A percentile compares a stretch with the other conserved stretches of the same genome.
Conservation (phyloP, 1,140 invertebrate species). For the Nasonia vitripennis region DNA sequence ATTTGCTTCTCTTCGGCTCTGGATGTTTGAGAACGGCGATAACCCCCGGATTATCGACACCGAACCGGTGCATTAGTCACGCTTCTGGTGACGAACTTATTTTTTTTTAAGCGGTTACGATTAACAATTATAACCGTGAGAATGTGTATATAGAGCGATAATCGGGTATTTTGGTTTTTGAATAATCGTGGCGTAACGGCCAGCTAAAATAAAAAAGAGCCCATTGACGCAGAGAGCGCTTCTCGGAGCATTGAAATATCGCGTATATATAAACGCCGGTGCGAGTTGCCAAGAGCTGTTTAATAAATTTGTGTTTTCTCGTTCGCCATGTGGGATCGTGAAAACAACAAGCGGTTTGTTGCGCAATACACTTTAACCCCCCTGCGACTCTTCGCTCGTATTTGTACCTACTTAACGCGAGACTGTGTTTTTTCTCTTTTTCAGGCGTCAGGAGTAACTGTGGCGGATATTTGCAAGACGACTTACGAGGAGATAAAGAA, state of each 20-base stretch:
- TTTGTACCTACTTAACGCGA: not conserved
- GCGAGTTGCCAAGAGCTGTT: conserved; percentile 14
- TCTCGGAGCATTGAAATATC: not conserved
- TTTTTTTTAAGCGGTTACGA: too few species aligned
- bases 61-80: too few species aligned
- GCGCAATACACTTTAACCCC: not conserved
- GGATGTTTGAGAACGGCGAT: too few species aligned
- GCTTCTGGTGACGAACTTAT: not conserved
- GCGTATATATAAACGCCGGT: not conserved
- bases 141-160: too few species aligned
- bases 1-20: not conserved
- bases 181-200: not conserved
- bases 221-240: not conserved
- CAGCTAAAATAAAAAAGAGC: not conserved
- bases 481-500: conserved; percentile 98
- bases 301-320: conserved; percentile 28
- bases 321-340: not conserved
- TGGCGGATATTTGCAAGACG: conserved; percentile 94
- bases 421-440: conserved; percentile 63
- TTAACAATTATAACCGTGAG: too few species aligned
- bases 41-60: too few species aligned
- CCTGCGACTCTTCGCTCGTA: not conserved
- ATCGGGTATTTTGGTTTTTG: not conserved
- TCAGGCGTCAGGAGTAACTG: conserved; percentile 96
- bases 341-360: not conserved